These are phyloP conservation scores for Nephila pilipes DNA, from an alignment of 1,140 invertebrate genomes.

Conservation along the genomic window DNA sequence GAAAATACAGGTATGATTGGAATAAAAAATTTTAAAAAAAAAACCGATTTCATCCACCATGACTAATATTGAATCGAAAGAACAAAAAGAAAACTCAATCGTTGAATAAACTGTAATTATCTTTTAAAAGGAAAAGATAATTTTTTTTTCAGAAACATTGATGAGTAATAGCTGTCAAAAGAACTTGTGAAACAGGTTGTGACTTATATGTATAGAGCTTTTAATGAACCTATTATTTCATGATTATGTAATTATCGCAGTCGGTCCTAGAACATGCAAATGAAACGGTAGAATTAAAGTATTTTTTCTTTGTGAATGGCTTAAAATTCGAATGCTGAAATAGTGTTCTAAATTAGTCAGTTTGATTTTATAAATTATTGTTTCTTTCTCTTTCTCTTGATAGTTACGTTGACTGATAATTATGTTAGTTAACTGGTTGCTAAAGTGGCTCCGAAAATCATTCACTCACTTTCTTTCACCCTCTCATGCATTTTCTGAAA, in stretches of 20 bases:
- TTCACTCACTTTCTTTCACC: too few relatives aligned
- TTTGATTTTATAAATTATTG: not conserved
- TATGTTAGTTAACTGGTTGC: too few relatives aligned
- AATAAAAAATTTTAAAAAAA: too few relatives aligned
- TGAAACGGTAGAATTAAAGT: too few relatives aligned
- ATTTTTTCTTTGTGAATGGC: too few relatives aligned
- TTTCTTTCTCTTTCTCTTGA: too few relatives aligned
- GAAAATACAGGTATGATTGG: too few relatives aligned
- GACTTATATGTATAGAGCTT: not conserved
- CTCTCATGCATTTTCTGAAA: too few relatives aligned
- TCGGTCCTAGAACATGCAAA: not conserved
- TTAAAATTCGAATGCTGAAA: not conserved
- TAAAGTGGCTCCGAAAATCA: too few relatives aligned
- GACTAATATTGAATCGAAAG: not conserved
- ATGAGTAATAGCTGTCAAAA: slow-evolving; percentile 12
- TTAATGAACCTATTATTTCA: slow-evolving; percentile 3
- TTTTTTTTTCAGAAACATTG: not conserved
- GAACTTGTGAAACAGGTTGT: not conserved
- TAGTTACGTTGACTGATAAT: too few relatives aligned
- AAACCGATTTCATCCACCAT: not conserved
- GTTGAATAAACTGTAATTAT: slow-evolving; percentile 31
- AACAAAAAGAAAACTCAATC: not conserved
- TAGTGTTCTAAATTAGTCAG: not conserved
- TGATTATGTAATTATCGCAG: not conserved
- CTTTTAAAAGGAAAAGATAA: not conserved